phyloP scores from a whole-genome alignment of 2,113 vertebrate species.

The Uria aalge region DNA sequence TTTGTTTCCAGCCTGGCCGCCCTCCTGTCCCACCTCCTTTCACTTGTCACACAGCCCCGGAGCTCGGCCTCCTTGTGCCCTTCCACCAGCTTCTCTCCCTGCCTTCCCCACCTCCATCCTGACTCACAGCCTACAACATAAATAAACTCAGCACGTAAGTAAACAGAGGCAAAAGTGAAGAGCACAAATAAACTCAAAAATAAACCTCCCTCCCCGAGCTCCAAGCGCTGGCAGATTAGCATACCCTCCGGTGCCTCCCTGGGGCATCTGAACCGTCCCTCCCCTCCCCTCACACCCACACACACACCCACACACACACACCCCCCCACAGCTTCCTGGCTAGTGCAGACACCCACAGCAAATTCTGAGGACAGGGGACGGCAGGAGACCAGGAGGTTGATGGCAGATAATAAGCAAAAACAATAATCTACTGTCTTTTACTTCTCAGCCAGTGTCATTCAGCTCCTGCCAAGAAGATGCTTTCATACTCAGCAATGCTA shows the following conservation, averaged over 20 bases:
- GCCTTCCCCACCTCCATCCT: conserved; percentile 67
- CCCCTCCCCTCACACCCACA: not conserved
- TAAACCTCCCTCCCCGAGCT: conserved; percentile 30
- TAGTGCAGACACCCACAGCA: conserved; percentile 54
- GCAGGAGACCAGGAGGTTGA: conserved; percentile 75
- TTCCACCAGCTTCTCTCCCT: conserved; percentile 35
- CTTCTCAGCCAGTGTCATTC: conserved; percentile 75
- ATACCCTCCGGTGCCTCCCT: conserved; percentile 4
- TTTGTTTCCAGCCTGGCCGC: conserved; percentile 7
- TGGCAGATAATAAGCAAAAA: conserved; percentile 81
- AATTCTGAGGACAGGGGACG: conserved; percentile 75
- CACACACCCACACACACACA: not conserved
- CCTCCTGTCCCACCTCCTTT: not conserved
- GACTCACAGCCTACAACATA: conserved; percentile 72
- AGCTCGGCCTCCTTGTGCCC: not conserved
- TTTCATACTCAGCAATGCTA: conserved; percentile 75
- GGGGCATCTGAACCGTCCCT: not conserved
- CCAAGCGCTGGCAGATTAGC: conserved; percentile 36
- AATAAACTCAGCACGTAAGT: conserved; percentile 74
- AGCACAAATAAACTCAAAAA: conserved; percentile 74
- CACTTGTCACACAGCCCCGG: not conserved
- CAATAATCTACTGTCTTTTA: conserved; percentile 80
- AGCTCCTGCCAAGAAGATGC: conserved; percentile 78
- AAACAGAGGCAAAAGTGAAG: conserved; percentile 74
- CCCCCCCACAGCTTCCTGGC: conserved; percentile 38